Evolutionary conservation across 2,888 invertebrate species (phyloP), one percentile per base, ranked within the genome.

Genomic region (Volucella inanis): DNA sequence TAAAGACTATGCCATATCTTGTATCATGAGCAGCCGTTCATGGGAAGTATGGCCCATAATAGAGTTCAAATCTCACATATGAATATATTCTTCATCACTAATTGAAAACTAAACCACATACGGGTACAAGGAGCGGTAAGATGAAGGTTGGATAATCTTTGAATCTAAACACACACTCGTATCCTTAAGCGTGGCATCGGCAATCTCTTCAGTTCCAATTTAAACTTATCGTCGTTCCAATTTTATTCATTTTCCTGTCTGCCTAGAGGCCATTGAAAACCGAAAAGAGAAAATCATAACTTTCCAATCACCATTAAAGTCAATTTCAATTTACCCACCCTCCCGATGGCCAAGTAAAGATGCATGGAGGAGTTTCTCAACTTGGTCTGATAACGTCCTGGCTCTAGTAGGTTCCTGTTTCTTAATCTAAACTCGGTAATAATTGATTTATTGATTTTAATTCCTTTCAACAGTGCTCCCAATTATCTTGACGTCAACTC

Each of bases 401-500:
- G 15, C 15, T 62, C 49, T 43, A 15, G 45, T 50, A 43, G 59
- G 71, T 75, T 79, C 67, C 75, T 31, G 61, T 55, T 62, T 68
- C 81, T 67, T 76, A 80, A 81, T 81, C 80, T 57, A 72, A 85
- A 85, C 76, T 81, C 71, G 62, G 81, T 77, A 85, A 80, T 85
- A 85, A 85, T 85, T 85, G 85, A 85, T 81, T 85, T 85, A 85
- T 85, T 75, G 84, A 84, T 84, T 84, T 75, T 52, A 81, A 85
- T 85, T 71, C 67, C 52, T 81, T 55, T 55, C 72, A 76, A 64
- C 76, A 59, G 18, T 67, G 31, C 31, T 84, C 43, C 62, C 76
- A 81, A 81, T 85, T 76, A 81, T 64, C 67, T 57, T 67, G 54
- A 39, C 39, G 22, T 22, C 39, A 39, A 18, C 43, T 52, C 15